Evolutionary conservation across 2,797 vertebrate species (phyloP), one percentile per base, ranked within the genome.

Genomic region (Mycteria americana): DNA sequence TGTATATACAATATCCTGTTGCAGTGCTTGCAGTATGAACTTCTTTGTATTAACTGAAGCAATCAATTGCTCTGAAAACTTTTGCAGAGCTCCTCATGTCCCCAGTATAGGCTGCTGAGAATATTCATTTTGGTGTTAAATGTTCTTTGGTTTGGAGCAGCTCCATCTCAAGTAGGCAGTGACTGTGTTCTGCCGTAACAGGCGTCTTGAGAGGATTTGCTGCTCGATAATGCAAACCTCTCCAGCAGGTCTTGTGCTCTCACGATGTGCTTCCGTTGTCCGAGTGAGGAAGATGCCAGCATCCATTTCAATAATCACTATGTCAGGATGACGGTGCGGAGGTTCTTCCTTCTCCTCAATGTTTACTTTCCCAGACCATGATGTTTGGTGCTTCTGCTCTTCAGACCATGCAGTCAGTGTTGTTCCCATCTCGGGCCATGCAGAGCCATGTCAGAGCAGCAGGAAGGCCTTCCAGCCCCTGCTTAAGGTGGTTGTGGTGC

Each of bases 221-320:
- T 43, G 2, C 45, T 43, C 2, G 1, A 11, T 5, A 79, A 30
- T 25, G 41, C 68, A 73, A 50, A 50, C 41, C 39, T 43, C 41
- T 60, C 54, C 12, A 56, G 56, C 45, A 73, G 27, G 33, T n/a
- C 27, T 43, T 21, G 39, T 46, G 43, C 43, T 53, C 16, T 84
- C 22, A 23, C 0, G 2, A 3, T 16, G 22, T n/a, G 43, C 28
- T 86, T 65, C 35, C 2, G 0, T n/a, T 37, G 10, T 24, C 43
- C 1, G 3, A 39, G 53, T 5, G 39, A 88, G 68, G 39, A 64
- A 80, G 33, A 43, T 67, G 37, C 41, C 67, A 92, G 17, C 45
- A 43, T 51, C 35, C 10, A 3, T 88, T 83, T 57, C 83, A 69
- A 5, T 43, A n/a, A 43, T 23, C 25, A 11, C 31, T 41, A 10